Evolutionary conservation across 2,888 invertebrate species (phyloP).

Genomic region (Geophilus truncorum): DNA sequence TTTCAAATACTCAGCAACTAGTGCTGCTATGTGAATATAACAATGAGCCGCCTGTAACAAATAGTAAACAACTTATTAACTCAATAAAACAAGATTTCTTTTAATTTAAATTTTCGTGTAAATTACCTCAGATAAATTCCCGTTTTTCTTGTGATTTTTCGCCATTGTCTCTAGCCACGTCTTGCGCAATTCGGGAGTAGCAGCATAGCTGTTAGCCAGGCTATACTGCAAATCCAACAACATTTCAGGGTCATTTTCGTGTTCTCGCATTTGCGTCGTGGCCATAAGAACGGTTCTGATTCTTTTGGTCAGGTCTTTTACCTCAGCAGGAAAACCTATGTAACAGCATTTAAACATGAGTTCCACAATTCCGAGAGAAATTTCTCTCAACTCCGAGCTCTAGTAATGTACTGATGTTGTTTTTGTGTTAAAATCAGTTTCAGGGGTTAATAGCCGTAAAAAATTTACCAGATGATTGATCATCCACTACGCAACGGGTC

Average conservation of each 20-base stretch:
- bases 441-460: not conserved
- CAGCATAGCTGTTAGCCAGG: constrained; percentile 85
- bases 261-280: constrained; percentile 83
- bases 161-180: constrained; percentile 96
- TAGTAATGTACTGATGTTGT: not conserved
- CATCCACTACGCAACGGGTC: not conserved
- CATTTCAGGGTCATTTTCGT: constrained; percentile 87
- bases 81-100: not conserved
- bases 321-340: constrained; percentile 75
- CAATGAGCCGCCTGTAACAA: constrained; percentile 76
- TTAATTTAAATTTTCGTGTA: not conserved
- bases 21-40: constrained; percentile 88
- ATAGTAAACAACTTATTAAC: not conserved
- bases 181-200: constrained; percentile 86
- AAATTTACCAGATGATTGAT: not conserved
- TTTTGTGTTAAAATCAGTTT: not conserved
- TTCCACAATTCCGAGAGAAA: not conserved
- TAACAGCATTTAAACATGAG: constrained; percentile 33
- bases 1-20: constrained; percentile 84
- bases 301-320: constrained; percentile 86
- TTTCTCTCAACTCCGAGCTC: not conserved
- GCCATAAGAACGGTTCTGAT: constrained; percentile 93
- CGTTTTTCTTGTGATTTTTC: constrained; percentile 69
- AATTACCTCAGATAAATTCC: constrained; percentile 80
- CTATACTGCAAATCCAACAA: constrained; percentile 85